phyloP scores from a whole-genome alignment of 2,888 invertebrate genomes.

The Amphipyra berbera region DNA sequence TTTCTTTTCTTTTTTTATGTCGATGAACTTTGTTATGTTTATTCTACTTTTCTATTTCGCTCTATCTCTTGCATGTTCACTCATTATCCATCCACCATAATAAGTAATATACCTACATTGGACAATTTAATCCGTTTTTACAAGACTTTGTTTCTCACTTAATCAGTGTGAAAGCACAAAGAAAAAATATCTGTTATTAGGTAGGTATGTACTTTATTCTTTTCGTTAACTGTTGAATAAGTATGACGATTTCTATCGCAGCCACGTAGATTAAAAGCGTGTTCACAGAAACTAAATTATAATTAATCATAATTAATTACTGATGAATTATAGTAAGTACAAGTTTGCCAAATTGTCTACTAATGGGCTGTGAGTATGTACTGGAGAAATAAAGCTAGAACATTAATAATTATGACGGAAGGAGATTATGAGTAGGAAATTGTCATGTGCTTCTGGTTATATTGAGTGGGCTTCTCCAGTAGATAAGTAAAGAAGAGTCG shows the following conservation, averaged over 20 bases:
- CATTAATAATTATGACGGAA: slow-evolving; percentile 37
- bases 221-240: too few relatives aligned
- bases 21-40: too few relatives aligned
- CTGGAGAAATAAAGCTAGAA: slow-evolving; percentile 35
- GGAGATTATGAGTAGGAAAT: slow-evolving; percentile 16
- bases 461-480: slow-evolving; percentile 18
- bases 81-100: too few relatives aligned
- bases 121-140: too few relatives aligned
- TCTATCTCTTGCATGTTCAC: too few relatives aligned
- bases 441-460: slow-evolving; percentile 8
- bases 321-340: slow-evolving; percentile 35
- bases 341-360: slow-evolving; percentile 47
- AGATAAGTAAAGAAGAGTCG: slow-evolving; percentile 20
- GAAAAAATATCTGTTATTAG: too few relatives aligned
- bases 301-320: slow-evolving; percentile 45
- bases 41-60: too few relatives aligned
- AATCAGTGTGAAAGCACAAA: too few relatives aligned
- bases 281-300: slow-evolving; percentile 9
- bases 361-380: slow-evolving; percentile 20
- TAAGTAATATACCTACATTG: too few relatives aligned
- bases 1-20: too few relatives aligned
- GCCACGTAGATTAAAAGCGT: background rate
- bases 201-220: too few relatives aligned
- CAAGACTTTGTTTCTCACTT: too few relatives aligned
- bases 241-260: background rate